These are phyloP conservation scores for Aspidiotus destructor DNA, from an alignment of 2,888 invertebrate species.

Conservation along the genomic window DNA sequence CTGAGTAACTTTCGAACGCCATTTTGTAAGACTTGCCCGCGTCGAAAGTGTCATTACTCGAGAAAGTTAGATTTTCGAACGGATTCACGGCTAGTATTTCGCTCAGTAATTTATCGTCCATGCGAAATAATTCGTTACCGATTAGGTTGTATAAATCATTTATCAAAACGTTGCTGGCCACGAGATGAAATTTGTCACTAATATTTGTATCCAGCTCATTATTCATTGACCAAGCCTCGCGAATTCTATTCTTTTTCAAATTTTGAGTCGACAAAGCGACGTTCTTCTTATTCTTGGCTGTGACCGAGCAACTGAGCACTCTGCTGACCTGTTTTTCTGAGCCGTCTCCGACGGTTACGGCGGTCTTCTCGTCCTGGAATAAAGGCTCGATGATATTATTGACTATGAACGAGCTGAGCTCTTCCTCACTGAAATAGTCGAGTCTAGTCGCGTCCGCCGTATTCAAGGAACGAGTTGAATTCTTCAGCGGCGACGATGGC, in stretches of 20 bases:
- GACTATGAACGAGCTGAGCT: constrained; percentile 19
- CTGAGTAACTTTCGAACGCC: too few species aligned
- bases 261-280: not conserved
- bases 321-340: not conserved
- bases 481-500: not conserved
- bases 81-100: not conserved
- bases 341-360: not conserved
- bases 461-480: constrained; percentile 1
- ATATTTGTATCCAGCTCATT: not conserved
- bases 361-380: constrained; percentile 13
- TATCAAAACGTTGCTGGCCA: not conserved
- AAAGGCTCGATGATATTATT: constrained; percentile 26
- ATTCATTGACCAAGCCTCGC: not conserved
- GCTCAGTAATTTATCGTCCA: not conserved
- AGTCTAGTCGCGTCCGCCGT: not conserved
- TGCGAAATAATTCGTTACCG: not conserved
- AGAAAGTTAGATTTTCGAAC: not conserved
- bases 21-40: not conserved
- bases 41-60: not conserved
- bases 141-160: not conserved
- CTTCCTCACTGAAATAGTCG: constrained; percentile 21
- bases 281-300: not conserved
- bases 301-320: not conserved
- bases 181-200: not conserved
- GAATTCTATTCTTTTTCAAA: not conserved